Evolutionary conservation across 2,113 vertebrate species (phyloP), one percentile per base, ranked within the genome.

Genomic region (Anser cygnoides): DNA sequence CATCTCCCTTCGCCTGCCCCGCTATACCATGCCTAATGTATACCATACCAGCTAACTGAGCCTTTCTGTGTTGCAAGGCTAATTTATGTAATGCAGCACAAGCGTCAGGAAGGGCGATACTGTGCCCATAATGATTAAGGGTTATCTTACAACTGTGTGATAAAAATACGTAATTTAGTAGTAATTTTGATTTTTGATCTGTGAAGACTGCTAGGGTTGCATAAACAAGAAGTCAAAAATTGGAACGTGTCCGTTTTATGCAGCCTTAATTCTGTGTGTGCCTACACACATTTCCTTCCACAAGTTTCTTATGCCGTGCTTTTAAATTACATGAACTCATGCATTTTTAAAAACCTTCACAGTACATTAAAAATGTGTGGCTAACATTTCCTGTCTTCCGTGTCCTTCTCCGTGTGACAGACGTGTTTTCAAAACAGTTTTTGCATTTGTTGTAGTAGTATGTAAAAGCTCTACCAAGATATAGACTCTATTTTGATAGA

Each of bases 221-320:
- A 6, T 23, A 44, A 54, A 9, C 26, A 35, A 61, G 26, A 52
- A 66, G 31, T 2, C 0, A 0, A 71, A 68, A 76, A 54, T 8
- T 23, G 39, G 68, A 89, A 84, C 4, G 4, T 31, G 33, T 8
- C 21, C 2, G 0, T 67, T 89, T 86, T 59, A 8, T 71, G 17
- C 49, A 35, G 3, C 46, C 28, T 59, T 49, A 46, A 29, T 89
- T 81, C 13, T 74, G 15, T 23, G 37, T 54, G 13, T 8, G 3
- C 1, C 0, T 58, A 19, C 0, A 15, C 3, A 1, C 5, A 11
- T 25, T 25, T 80, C 19, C 19, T 54, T 39, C 49, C 49, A 7
- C 20, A 15, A 39, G 9, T 74, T 71, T 61, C 17, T 86, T 87
- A 50, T 4, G 23, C 15, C 26, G 26, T 0, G 2, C 37, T 78